phyloP scores from a whole-genome alignment of 1,140 invertebrate genomes.

The Vollenhovia emeryi region DNA sequence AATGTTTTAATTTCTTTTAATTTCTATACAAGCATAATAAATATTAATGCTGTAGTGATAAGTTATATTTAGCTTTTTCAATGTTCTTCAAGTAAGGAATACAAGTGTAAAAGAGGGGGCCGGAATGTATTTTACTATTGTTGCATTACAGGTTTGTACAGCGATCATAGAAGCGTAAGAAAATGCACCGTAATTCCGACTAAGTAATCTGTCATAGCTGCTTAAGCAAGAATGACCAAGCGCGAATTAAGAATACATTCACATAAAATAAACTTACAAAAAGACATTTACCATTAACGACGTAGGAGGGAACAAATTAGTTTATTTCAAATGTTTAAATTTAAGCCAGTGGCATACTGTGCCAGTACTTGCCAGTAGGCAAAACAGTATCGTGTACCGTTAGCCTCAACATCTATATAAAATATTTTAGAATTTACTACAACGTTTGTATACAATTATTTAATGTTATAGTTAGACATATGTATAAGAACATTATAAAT shows the following conservation, averaged over 20 bases:
- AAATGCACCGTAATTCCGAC: not conserved
- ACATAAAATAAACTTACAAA: not conserved
- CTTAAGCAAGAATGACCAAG: conserved; percentile 15
- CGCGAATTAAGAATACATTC: too few relatives aligned
- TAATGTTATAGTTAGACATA: not conserved
- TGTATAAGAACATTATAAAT: not conserved
- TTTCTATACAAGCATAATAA: too few relatives aligned
- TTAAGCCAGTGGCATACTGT: too few relatives aligned
- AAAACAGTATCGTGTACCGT: too few relatives aligned
- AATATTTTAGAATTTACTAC: not conserved
- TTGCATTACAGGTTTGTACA: not conserved
- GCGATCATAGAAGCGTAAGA: not conserved
- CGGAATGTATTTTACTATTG: not conserved
- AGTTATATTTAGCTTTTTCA: too few relatives aligned
- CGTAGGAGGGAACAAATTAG: too few relatives aligned
- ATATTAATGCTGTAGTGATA: too few relatives aligned
- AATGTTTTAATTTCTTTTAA: too few relatives aligned
- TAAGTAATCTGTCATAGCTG: not conserved
- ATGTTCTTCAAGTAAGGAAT: too few relatives aligned
- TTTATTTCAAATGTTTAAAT: not conserved
- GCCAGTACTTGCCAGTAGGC: too few relatives aligned
- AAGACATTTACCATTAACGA: not conserved
- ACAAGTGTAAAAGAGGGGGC: too few relatives aligned
- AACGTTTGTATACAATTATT: too few relatives aligned
- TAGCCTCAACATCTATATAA: not conserved